Evolutionary conservation across 2,888 invertebrate genomes (phyloP), one percentile per base, ranked within the genome.

Genomic region (Lasiommata megera): DNA sequence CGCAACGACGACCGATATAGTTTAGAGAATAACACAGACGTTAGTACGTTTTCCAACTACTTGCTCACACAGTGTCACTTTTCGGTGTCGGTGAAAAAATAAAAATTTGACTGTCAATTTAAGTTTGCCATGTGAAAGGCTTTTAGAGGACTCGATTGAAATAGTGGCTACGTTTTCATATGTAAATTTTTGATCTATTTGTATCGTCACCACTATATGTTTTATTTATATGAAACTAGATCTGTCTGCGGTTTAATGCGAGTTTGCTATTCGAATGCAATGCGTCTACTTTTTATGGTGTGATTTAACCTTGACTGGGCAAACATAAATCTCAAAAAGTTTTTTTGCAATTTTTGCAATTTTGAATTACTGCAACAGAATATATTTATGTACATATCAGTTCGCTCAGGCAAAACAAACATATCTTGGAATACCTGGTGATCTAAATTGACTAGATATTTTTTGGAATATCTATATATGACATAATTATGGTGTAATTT

Each of bases 41-140:
- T 41, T 52, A 28, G 16, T 18, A 17, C 34, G 56, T 61, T 54
- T 58, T 56, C 54, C 54, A 53, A 61, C 56, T 51, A 51, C 54
- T 23, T 50, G 54, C 54, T 23, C 23, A 44, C 44, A 38, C 38
- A 16, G 46, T 28, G 28, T 51, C 37, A 51, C 38, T 54, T 50
- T 56, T 16, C 23, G 44, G 17, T 37, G 41, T 57, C 41, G 34
- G 9, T 37, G 18, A 8, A 51, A 58, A 47, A 34, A 43, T 51
- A 47, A 3, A 28, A 40, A 47, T 38, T 46, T 46, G 16, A 9
- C 18, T 51, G 46, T 40, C 55, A 44, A 37, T 51, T 56, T 56
- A 46, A 56, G 56, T 58, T 57, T 46, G 18, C 36, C 17, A 11
- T 46, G 18, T 44, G 17, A 52, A 52, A 41, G 40, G 52, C 38